Conservation (phyloP, 2,888 invertebrate species). For the Phyllotreta striolata region DNA sequence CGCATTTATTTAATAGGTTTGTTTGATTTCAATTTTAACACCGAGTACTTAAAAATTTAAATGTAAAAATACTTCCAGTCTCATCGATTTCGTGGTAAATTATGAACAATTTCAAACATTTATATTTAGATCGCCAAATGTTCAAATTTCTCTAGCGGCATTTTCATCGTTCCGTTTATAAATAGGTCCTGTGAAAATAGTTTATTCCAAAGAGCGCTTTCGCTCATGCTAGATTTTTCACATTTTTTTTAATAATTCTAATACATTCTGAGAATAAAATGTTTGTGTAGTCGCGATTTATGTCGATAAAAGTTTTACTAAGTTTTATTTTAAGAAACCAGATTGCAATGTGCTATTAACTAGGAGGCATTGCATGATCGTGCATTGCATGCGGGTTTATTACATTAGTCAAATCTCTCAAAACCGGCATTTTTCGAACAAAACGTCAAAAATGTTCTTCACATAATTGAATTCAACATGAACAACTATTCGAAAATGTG, state of each 20-base stretch:
- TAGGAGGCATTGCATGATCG: conserved; percentile 8
- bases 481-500: too few species aligned
- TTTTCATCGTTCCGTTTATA: background rate
- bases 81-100: background rate
- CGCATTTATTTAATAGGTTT: too few species aligned
- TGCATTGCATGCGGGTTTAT: conserved; percentile 11
- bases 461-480: conserved; percentile 13
- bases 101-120: conserved; percentile 1
- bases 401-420: conserved; percentile 17
- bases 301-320: too few species aligned
- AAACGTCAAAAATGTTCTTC: conserved; percentile 6
- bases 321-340: background rate
- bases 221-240: background rate
- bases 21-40: too few species aligned
- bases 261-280: too few species aligned
- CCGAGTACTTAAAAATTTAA: too few species aligned
- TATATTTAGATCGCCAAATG: conserved; percentile 8
- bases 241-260: too few species aligned
- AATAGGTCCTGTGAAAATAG: background rate
- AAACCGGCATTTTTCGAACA: conserved; percentile 10
- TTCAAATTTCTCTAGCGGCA: conserved; percentile 9
- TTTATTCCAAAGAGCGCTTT: background rate
- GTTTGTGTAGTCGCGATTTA: too few species aligned
- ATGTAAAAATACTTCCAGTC: too few species aligned
- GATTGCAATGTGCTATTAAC: background rate